phyloP scores from a whole-genome alignment of 2,888 invertebrate genomes.

The Taphrorychus bicolor region DNA sequence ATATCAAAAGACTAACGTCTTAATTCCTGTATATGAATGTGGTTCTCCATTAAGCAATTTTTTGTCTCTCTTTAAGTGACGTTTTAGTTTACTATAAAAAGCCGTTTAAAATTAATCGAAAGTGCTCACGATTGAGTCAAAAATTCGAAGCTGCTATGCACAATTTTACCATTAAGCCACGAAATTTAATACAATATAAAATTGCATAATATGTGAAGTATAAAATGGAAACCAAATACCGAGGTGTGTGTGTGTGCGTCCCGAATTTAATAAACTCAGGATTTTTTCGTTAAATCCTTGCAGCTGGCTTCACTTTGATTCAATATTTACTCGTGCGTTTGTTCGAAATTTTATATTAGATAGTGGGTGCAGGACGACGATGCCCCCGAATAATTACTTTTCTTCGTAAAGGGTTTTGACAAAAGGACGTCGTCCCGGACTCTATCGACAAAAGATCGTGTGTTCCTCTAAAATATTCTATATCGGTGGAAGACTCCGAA shows the following conservation, averaged over 20 bases:
- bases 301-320: background rate
- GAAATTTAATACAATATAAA: background rate
- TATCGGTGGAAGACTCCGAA: constrained; percentile 10
- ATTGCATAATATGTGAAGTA: background rate
- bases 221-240: background rate
- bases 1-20: too few relatives aligned
- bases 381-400: background rate
- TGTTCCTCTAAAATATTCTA: constrained; percentile 4
- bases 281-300: background rate
- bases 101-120: too few relatives aligned
- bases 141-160: too few relatives aligned
- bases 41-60: too few relatives aligned
- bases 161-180: too few relatives aligned
- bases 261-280: background rate
- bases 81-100: too few relatives aligned
- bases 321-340: background rate
- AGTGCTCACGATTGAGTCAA: too few relatives aligned
- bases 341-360: background rate
- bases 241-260: background rate
- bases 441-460: constrained; percentile 3
- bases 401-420: background rate
- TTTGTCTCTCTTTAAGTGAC: too few relatives aligned
- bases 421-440: constrained; percentile 1
- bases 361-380: background rate
- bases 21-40: too few relatives aligned